phyloP scores from a whole-genome alignment of 2,888 invertebrate genomes.

The Trichopria drosophilae region DNA sequence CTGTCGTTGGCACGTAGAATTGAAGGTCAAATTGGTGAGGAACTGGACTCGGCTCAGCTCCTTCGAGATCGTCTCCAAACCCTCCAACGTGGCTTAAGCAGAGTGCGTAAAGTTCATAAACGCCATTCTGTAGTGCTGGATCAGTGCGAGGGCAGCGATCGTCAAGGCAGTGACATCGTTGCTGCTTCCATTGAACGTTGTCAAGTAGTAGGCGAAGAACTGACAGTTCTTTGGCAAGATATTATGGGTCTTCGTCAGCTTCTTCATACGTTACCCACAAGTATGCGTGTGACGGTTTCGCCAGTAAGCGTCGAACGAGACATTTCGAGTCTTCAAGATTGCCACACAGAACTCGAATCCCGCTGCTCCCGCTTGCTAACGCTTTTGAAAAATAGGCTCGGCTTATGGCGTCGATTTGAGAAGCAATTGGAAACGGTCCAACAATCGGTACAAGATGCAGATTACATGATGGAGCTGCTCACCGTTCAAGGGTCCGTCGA shows the following conservation, averaged over 20 bases:
- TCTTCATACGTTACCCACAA: conserved; percentile 76
- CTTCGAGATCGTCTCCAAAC: conserved; percentile 75
- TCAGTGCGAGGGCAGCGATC: conserved; percentile 71
- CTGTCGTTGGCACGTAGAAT: conserved; percentile 72
- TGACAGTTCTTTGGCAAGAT: conserved; percentile 76
- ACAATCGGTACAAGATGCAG: conserved; percentile 80
- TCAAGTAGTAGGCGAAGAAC: conserved; percentile 70
- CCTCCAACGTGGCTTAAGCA: conserved; percentile 72
- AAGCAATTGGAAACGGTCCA: conserved; percentile 77
- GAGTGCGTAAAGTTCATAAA: conserved; percentile 71
- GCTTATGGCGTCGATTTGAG: conserved; percentile 78
- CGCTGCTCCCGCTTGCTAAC: conserved; percentile 71
- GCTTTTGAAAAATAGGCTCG: conserved; percentile 67
- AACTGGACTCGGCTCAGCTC: conserved; percentile 73
- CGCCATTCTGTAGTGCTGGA: conserved; percentile 64
- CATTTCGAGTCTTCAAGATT: conserved; percentile 74
- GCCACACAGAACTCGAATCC: conserved; percentile 72
- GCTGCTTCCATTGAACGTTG: conserved; percentile 77
- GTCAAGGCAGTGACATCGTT: conserved; percentile 75
- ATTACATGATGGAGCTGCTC: conserved; percentile 84
- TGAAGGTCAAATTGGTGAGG: conserved; percentile 74
- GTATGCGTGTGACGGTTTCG: conserved; percentile 76
- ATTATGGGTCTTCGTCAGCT: conserved; percentile 75
- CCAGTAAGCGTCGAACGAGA: conserved; percentile 77
- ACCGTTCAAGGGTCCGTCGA: conserved; percentile 84